Evolutionary conservation across 2,113 vertebrate genomes (phyloP).

Genomic region (Lepus americanus): DNA sequence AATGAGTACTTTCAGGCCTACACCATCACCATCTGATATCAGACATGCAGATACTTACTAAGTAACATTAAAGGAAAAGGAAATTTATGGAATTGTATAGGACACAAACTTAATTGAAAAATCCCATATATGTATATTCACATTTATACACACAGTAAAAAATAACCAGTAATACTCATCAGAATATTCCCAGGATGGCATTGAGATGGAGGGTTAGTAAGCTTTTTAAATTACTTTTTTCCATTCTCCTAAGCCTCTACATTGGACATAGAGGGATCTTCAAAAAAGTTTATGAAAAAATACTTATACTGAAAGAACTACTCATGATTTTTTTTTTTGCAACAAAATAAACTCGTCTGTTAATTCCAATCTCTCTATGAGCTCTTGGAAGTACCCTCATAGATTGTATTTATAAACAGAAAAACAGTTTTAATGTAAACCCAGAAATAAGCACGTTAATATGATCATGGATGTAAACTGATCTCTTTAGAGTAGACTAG

Average conservation of each 20-base stretch:
- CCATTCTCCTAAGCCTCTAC: neutral
- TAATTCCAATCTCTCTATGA: too few relatives aligned
- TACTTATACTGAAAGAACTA: too few relatives aligned
- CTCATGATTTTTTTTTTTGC: too few relatives aligned
- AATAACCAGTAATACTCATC: neutral
- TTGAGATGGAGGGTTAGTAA: neutral
- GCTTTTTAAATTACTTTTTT: slow-evolving; percentile 19
- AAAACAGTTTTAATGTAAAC: neutral
- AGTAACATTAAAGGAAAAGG: neutral
- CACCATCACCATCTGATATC: neutral
- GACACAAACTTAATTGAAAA: slow-evolving; percentile 29
- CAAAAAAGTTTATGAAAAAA: too few relatives aligned
- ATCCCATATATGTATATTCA: neutral
- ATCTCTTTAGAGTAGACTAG: neutral
- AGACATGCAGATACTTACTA: neutral
- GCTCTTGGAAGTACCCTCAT: too few relatives aligned
- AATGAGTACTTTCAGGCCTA: neutral
- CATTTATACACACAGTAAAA: slow-evolving; percentile 3
- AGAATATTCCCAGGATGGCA: neutral
- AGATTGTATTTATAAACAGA: slow-evolving; percentile 29
- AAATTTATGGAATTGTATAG: neutral
- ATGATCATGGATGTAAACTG: neutral
- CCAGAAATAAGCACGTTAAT: neutral
- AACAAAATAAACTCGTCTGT: too few relatives aligned
- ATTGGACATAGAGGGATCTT: neutral